These are phyloP conservation scores for Protophormia terraenovae DNA, from an alignment of 2,888 invertebrate species.

Conservation along the genomic window DNA sequence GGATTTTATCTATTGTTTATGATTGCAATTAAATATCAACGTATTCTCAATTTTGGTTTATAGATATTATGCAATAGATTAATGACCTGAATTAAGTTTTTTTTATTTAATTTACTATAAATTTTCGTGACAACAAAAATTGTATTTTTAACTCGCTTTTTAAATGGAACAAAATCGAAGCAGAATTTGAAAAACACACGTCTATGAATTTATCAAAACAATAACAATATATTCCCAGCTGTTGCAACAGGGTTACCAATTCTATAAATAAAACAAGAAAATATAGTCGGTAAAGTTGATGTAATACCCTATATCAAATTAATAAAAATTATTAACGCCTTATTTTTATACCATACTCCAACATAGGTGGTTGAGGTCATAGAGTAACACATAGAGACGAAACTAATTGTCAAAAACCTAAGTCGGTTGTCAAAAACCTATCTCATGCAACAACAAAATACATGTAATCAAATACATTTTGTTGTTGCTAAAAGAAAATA, in stretches of 20 bases:
- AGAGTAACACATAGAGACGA: no score
- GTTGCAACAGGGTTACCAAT: background rate
- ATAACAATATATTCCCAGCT: background rate
- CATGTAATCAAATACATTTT: no score
- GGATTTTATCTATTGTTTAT: background rate
- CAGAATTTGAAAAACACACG: background rate
- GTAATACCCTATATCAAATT: no score
- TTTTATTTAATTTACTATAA: background rate
- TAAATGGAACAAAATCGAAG: background rate
- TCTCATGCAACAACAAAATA: no score
- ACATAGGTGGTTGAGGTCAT: no score
- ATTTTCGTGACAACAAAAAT: background rate
- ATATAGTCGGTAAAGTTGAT: no score
- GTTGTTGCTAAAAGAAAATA: no score
- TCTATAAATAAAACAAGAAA: no score
- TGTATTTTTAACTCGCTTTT: background rate
- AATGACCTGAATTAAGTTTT: background rate
- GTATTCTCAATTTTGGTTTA: background rate
- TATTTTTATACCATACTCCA: no score
- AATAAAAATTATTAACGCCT: no score
- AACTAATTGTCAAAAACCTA: no score
- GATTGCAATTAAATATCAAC: background rate
- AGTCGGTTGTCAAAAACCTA: no score
- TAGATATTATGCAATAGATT: background rate
- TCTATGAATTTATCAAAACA: background rate